phyloP scores from a whole-genome alignment of 2,888 invertebrate genomes.

The Harmothoe impar region DNA sequence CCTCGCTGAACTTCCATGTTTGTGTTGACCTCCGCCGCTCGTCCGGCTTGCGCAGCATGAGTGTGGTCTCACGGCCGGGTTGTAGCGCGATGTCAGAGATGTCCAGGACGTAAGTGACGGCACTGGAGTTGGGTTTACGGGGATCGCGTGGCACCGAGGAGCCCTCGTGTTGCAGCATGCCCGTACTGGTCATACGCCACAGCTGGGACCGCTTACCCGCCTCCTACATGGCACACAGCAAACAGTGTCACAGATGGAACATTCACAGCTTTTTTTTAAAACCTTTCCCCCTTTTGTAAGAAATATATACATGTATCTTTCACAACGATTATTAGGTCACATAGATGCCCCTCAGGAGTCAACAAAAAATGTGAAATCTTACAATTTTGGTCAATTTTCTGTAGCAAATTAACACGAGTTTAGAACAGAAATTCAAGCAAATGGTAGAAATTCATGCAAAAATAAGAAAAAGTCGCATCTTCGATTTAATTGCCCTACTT shows the following conservation, averaged over 20 bases:
- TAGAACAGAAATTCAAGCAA: no score
- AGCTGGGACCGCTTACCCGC: constrained; percentile 87
- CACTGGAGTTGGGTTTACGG: constrained; percentile 77
- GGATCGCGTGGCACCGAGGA: constrained; percentile 85
- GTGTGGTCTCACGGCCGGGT: constrained; percentile 88
- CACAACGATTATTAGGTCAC: no score
- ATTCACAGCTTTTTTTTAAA: no score
- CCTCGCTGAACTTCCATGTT: constrained; percentile 89
- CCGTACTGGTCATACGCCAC: constrained; percentile 95
- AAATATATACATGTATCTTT: no score
- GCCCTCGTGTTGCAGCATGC: constrained; percentile 96
- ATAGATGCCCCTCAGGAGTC: no score
- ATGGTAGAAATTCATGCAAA: no score
- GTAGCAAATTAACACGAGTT: no score
- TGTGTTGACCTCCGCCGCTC: constrained; percentile 93
- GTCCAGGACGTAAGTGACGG: constrained; percentile 89
- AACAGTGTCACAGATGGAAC: constrained; percentile 27
- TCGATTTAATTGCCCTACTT: no score
- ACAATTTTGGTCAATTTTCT: no score
- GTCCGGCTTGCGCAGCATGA: constrained; percentile 93
- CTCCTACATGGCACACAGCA: constrained; percentile 76
- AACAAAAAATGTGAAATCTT: no score
- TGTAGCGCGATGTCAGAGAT: constrained; percentile 94
- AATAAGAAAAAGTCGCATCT: no score
- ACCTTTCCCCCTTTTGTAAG: no score